These are phyloP conservation scores for Dinomys branickii DNA, from an alignment of 2,113 vertebrate species.

Conservation along the genomic window DNA sequence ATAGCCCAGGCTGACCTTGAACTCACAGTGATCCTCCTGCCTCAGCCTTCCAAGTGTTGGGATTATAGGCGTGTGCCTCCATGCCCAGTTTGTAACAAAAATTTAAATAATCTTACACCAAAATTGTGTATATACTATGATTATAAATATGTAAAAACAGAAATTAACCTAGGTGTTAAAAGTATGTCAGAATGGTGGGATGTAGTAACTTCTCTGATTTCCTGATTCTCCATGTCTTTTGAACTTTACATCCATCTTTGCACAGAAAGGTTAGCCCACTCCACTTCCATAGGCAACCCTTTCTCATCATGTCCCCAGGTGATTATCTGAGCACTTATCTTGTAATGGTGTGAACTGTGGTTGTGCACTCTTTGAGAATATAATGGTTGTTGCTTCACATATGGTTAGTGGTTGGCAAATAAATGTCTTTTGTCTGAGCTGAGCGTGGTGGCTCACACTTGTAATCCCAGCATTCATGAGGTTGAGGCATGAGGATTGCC, in stretches of 20 bases:
- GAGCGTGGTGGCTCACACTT: not conserved
- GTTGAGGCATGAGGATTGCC: no score
- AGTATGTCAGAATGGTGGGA: not conserved
- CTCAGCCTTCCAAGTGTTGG: no score
- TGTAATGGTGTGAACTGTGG: not conserved
- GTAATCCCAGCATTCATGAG: not conserved
- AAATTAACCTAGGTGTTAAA: not conserved
- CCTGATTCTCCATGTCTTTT: not conserved
- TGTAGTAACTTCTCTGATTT: not conserved
- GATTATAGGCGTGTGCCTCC: no score
- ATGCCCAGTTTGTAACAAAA: no score
- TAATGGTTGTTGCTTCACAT: not conserved
- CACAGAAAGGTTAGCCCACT: not conserved
- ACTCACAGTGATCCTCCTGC: no score
- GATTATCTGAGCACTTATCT: not conserved
- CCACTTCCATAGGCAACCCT: not conserved
- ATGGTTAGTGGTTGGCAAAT: not conserved
- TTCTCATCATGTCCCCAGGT: conserved; percentile 19
- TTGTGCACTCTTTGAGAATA: not conserved
- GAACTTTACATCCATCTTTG: not conserved
- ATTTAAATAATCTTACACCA: not conserved
- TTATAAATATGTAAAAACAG: conserved; percentile 51
- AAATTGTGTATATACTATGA: not conserved
- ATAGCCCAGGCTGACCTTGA: no score
- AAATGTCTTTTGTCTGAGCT: not conserved